Base-by-base conservation (phyloP, 2,888 invertebrate species). In the Scaptomyza flava region DNA sequence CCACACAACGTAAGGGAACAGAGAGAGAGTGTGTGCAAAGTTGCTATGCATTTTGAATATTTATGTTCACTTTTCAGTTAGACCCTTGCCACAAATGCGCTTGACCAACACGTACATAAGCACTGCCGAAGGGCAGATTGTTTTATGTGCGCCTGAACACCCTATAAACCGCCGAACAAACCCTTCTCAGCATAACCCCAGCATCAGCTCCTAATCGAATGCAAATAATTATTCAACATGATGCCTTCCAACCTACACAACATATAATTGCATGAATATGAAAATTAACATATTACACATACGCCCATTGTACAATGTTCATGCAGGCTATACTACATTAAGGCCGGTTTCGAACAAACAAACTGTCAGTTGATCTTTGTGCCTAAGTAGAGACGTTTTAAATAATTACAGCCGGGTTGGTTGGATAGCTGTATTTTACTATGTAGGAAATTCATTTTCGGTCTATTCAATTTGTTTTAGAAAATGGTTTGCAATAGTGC, bases 141-240 rank as follows among this genome's bases (percentile, higher is more conserved):
- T 36, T 31, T 23, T 27, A 38, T 31, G 17, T 38, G 7, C 6
- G 34, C 12, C 34, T 14, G 12, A 9, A 23, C 41, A 3, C 23
- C 20, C 42, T 17, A 7, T 8, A 7, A 48, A 31, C 23, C 23
- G 1, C 23, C 23, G 23, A n/a, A 3, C 45, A 43, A 20, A 17
- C 23, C 17, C 3, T 12, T 9, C 12, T 4, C 14, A n/a, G n/a
- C n/a, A n/a, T n/a, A n/a, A 27, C 54, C 42, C 27, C 8, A 12
- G 23, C 14, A 20, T 14, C 38, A 56, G 46, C 38, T 41, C 17
- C 30, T 46, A 72, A 79, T 87, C 67, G 68, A 82, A 79, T 68
- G 57, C 66, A 75, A 73, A 86, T 79, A 79, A 87, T 85, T 87
- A 81, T 76, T 85, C 72, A 64, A 53, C 64, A 81, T 69, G 67